Evolutionary conservation across 1,140 invertebrate species (phyloP).

Genomic region (Trinorchestia longiramus): DNA sequence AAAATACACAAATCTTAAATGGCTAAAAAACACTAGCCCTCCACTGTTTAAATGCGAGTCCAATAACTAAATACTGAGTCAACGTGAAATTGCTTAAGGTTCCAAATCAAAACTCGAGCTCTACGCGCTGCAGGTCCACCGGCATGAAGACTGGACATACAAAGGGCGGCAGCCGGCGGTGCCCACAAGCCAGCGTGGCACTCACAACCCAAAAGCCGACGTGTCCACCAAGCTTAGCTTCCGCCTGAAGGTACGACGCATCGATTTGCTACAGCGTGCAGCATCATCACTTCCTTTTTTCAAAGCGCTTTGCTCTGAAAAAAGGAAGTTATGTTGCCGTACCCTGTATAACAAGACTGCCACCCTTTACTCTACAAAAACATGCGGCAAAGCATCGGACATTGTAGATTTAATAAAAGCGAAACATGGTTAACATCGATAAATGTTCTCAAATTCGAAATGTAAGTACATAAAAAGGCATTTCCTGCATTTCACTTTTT

Average conservation of each 20-base stretch:
- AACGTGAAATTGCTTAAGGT: not conserved
- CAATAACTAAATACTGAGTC: no score
- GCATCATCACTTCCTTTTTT: no score
- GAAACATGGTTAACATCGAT: no score
- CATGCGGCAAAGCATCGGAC: not conserved
- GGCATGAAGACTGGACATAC: not conserved
- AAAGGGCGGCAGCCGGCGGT: not conserved
- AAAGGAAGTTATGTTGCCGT: no score
- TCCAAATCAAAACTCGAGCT: not conserved
- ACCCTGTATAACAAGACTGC: no score
- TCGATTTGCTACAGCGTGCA: not conserved
- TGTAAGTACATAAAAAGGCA: no score
- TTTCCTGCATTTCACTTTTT: no score
- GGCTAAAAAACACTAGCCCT: not conserved
- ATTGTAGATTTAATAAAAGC: no score
- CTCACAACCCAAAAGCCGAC: not conserved
- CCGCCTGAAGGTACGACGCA: not conserved
- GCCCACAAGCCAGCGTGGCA: not conserved
- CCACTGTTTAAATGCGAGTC: not conserved
- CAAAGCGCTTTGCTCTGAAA: no score
- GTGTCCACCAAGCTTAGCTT: not conserved
- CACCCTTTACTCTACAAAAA: not conserved
- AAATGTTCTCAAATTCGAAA: no score
- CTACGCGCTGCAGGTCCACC: not conserved
- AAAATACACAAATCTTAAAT: not conserved